Conservation (phyloP, 2,888 invertebrate genomes). For the Acleris sparsana region DNA sequence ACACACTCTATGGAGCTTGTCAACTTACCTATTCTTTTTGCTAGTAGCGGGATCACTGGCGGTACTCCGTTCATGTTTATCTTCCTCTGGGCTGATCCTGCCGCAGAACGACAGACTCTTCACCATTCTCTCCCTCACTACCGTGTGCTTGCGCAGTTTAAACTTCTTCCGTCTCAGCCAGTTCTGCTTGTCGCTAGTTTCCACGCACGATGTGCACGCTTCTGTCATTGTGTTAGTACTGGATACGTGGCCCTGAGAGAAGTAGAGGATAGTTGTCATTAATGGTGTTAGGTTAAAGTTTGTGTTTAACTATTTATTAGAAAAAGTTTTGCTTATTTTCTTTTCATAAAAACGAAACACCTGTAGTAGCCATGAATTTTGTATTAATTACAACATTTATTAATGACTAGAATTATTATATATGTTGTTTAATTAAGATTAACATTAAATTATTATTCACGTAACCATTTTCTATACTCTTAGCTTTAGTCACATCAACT, state of each 20-base stretch:
- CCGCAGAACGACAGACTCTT: slow-evolving; percentile 91
- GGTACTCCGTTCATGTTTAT: slow-evolving; percentile 83
- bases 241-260: slow-evolving; percentile 73
- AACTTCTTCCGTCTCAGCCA: slow-evolving; percentile 73
- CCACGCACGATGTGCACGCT: slow-evolving; percentile 79
- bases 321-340: background rate
- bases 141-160: slow-evolving; percentile 62
- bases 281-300: background rate
- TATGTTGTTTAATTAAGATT: no score
- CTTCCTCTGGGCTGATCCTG: slow-evolving; percentile 82
- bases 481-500: background rate
- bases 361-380: no score
- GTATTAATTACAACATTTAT: no score
- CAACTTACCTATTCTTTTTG: slow-evolving; percentile 73
- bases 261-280: background rate
- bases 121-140: slow-evolving; percentile 79
- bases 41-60: slow-evolving; percentile 86
- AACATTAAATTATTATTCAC: no score
- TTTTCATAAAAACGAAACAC: no score
- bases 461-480: no score
- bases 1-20: slow-evolving; percentile 40
- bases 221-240: slow-evolving; percentile 82
- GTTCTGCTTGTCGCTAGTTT: slow-evolving; percentile 75
- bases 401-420: no score
- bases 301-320: background rate